Base-by-base conservation (phyloP, 2,797 vertebrate genomes). In the Acanthopagrus latus region DNA sequence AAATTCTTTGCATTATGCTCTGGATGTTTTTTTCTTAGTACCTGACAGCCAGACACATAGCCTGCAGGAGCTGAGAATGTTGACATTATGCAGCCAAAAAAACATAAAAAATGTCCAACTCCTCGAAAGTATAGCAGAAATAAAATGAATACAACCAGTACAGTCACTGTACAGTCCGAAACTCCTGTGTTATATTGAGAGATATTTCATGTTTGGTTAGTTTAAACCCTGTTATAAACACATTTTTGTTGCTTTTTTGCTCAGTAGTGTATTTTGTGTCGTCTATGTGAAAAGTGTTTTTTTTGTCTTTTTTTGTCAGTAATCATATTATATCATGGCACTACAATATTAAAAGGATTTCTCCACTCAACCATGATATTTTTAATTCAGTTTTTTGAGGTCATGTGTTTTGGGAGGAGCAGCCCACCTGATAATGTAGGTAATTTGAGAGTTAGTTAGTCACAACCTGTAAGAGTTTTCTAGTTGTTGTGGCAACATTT, bases 1-100 rank as follows among this genome's bases (percentile, higher is more conserved):
- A 64, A 52, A 74, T 79, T 57, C 27, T 50, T 55, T 21, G 23
- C 41, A 20, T 58, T 64, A 25, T 47, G 27, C 20, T 44, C 51
- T 1, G 3, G 47, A 50, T 70, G 54, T 50, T n/a, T 5, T 46
- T 38, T 68, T 51, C 20, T 70, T 17, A 2, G n/a, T 29, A 54
- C 21, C 46, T 64, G n/a, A 70, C 43, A 74, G 9, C 7, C 5
- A 2, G 80, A 29, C 52, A 59, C 44, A 50, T 17, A 44, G 8
- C 46, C 47, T 52, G 27, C 43, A 52, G 68, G 14, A 8, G 23
- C n/a, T 17, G 17, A 76, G 29, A 14, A 29, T 52, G 16, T 55
- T 20, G n/a, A 47, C 38, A 33, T 27, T 10, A 44, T 43, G 48
- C 27, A 38, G 43, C 14, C 33, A 29, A 57, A 29, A 25, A 23